These are phyloP conservation scores for Drosophila neocordata DNA, from an alignment of 1,140 invertebrate species.

Conservation along the genomic window DNA sequence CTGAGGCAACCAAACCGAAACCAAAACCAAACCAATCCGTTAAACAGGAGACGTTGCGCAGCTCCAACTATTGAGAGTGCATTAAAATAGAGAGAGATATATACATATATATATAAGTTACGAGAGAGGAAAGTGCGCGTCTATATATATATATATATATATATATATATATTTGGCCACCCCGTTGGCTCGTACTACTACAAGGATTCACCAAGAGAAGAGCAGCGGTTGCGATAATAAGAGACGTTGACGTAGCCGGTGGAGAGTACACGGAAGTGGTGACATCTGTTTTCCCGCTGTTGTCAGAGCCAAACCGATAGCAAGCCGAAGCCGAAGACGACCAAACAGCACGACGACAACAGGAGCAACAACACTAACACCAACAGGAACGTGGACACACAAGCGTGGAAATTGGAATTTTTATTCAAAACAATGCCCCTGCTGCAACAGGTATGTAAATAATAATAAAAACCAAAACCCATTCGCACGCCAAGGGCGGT, in stretches of 20 bases:
- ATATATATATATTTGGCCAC: slow-evolving; percentile 8
- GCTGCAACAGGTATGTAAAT: slow-evolving; percentile 83
- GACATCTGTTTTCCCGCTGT: slow-evolving; percentile 78
- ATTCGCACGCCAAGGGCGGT: slow-evolving; percentile 71
- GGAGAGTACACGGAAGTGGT: slow-evolving; percentile 67
- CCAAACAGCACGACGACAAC: slow-evolving; percentile 26
- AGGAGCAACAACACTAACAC: slow-evolving; percentile 33
- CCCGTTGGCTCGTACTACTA: slow-evolving; percentile 24
- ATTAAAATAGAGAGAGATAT: slow-evolving; percentile 11
- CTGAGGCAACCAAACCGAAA: slow-evolving; percentile 34
- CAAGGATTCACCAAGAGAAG: slow-evolving; percentile 6
- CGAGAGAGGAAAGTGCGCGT: slow-evolving; percentile 26
- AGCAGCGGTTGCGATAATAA: slow-evolving; percentile 12
- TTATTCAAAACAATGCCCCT: slow-evolving; percentile 83
- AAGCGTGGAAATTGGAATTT: slow-evolving; percentile 83
- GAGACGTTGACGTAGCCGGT: slow-evolving; percentile 18
- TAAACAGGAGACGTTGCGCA: slow-evolving; percentile 54
- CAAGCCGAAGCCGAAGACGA: slow-evolving; percentile 51
- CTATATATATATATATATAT: not conserved
- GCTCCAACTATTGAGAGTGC: slow-evolving; percentile 44
- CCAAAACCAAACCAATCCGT: slow-evolving; percentile 50
- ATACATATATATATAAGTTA: slow-evolving; percentile 4
- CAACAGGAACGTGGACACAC: slow-evolving; percentile 39
- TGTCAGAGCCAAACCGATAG: slow-evolving; percentile 62
- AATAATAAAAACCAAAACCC: slow-evolving; percentile 81